Evolutionary conservation across 2,797 vertebrate species (phyloP).

Genomic region (Takifugu ocellatus): DNA sequence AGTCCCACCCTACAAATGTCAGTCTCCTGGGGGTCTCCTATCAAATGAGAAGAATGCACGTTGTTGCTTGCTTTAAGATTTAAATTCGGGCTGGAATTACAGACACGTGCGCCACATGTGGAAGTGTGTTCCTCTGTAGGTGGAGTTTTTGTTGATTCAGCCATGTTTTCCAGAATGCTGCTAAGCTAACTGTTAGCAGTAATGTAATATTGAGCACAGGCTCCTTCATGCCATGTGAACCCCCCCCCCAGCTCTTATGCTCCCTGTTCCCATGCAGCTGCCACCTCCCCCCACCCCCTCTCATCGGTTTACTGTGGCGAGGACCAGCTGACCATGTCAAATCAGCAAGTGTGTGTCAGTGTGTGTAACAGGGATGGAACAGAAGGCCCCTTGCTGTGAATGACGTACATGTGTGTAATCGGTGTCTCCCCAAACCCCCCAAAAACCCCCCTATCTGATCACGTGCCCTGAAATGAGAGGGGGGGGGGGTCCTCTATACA

Average conservation of each 20-base stretch:
- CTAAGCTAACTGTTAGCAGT: not conserved
- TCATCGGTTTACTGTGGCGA: conserved; percentile 29
- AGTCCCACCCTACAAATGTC: conserved; percentile 19
- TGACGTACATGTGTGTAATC: conserved; percentile 24
- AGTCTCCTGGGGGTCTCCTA: conserved; percentile 7
- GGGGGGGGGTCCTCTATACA: conserved; percentile 32
- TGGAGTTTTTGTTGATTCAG: too few species aligned
- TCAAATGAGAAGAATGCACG: conserved; percentile 17
- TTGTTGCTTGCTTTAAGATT: conserved; percentile 8
- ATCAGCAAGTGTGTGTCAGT: conserved; percentile 37
- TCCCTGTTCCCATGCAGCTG: conserved; percentile 18
- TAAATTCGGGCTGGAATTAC: too few species aligned
- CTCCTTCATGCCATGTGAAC: conserved; percentile 18
- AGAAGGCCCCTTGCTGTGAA: conserved; percentile 40
- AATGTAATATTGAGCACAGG: conserved; percentile 19
- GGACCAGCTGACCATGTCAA: conserved; percentile 66
- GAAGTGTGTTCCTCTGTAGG: too few species aligned
- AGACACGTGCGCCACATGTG: too few species aligned
- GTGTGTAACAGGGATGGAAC: conserved; percentile 1
- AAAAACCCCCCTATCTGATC: not conserved
- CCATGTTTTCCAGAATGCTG: too few species aligned
- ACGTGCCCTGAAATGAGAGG: conserved; percentile 11
- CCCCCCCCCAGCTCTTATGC: not conserved
- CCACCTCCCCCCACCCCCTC: conserved; percentile 3
- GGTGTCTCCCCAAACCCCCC: conserved; percentile 15